Evolutionary conservation across 2,888 invertebrate genomes (phyloP), one percentile per base, ranked within the genome.

Genomic region (Adelognathus sp.): DNA sequence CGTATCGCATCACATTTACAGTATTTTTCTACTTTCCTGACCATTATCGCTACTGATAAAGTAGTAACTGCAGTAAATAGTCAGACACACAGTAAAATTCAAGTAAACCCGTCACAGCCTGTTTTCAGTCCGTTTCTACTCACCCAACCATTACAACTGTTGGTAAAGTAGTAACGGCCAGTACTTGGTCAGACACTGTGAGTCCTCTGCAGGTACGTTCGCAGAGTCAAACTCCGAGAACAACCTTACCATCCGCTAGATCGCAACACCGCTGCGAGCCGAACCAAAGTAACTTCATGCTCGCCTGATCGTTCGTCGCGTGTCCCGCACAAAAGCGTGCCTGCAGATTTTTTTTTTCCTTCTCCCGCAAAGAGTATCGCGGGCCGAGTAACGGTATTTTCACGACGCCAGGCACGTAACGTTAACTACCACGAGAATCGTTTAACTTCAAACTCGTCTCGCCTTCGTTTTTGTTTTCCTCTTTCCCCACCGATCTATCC

Each of bases 361-460:
- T n/a, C n/a, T 41, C 52, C 16, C 54, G 63, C 50, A 70, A 54
- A 63, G 64, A 79, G 79, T 79, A 81, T 76, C 82, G 79, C 82
- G 86, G 89, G 88, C 88, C 89, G 86, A 88, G 84, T 88, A 89
- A 89, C 89, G 88, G 89, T 86, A 85, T 83, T 82, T 79, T 81
- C 61, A 72, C 71, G 63, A 76, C 50, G 54, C 63, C 52, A 24
- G 33, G 29, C 36, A 69, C 74, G 63, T 71, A 33, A 50, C 52
- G 46, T 66, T 60, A 71, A 54, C 63, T 7, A 29, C n/a, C 36
- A 31, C 58, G 52, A 50, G 52, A 39, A 78, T 75, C 80, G 76
- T 50, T 77, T 75, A 78, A 69, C 67, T 64, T 67, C 73, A 73
- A 79, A 76, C 75, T 72, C 74, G 74, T 75, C 60, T 52, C 56